A percentile compares a stretch with the other conserved stretches of the same genome.
These are phyloP conservation scores for Chrysolina haemoptera DNA, from an alignment of 2,888 invertebrate species.

Conservation along the genomic window DNA sequence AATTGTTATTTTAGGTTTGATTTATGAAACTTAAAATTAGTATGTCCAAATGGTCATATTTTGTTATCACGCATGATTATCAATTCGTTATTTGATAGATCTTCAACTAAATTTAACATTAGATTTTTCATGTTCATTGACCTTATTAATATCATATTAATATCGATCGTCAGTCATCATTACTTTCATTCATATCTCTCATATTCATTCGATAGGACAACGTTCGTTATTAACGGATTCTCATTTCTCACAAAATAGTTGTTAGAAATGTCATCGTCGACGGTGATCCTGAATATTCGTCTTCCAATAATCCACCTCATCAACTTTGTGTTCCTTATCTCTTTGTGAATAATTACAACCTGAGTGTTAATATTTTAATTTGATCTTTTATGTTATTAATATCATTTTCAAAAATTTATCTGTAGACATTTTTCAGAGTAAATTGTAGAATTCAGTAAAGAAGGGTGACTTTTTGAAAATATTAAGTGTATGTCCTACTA, in stretches of 20 bases:
- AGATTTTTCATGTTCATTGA: not conserved
- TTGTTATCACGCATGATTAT: too few species aligned
- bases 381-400: not conserved
- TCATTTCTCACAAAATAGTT: not conserved
- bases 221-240: not conserved
- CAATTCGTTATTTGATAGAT: too few species aligned
- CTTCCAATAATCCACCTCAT: constrained; percentile 9
- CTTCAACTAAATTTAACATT: too few species aligned
- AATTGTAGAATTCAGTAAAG: not conserved
- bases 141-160: constrained; percentile 5
- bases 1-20: too few species aligned
- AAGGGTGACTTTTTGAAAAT: not conserved
- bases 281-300: not conserved
- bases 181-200: not conserved
- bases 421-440: not conserved
- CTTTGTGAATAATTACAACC: constrained; percentile 25
- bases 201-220: not conserved
- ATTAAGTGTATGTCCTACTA: not conserved
- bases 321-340: not conserved
- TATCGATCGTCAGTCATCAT: not conserved
- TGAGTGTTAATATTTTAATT: constrained; percentile 23
- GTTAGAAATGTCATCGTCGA: not conserved
- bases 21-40: too few species aligned
- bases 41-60: too few species aligned
- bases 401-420: not conserved